Percentiles rank a stretch among this genome's conserved stretches.
These are phyloP conservation scores for Silurus aristotelis DNA, from an alignment of 2,797 vertebrate genomes.

Conservation along the genomic window DNA sequence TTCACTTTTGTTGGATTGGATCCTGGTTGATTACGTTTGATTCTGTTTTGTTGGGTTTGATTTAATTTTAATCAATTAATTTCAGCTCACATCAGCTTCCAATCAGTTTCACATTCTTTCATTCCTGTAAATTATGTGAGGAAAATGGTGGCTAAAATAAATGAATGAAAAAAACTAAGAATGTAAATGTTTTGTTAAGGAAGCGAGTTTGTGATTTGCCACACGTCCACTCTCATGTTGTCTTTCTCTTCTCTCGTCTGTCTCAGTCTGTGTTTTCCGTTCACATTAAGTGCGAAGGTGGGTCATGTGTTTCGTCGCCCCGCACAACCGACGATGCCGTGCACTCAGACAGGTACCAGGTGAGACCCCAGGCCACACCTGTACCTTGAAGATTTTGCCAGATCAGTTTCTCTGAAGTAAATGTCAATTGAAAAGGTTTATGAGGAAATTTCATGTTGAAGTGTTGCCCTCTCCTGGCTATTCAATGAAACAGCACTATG, in stretches of 20 bases:
- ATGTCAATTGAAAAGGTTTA: neutral
- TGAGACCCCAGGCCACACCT: conserved; percentile 63
- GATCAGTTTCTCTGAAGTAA: neutral
- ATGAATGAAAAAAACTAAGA: too few species aligned
- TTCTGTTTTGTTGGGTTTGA: neutral
- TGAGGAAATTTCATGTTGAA: neutral
- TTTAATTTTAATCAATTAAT: neutral
- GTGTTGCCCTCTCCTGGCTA: conserved; percentile 10
- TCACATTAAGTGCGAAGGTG: conserved; percentile 93
- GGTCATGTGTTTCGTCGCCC: conserved; percentile 84
- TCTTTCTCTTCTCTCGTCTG: conserved; percentile 44
- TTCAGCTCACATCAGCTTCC: neutral
- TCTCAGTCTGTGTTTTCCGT: conserved; percentile 86
- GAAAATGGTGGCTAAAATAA: neutral
- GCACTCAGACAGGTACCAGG: conserved; percentile 96
- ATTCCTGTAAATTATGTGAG: neutral
- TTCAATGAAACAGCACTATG: neutral
- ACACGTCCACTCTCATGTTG: neutral
- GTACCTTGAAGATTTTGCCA: neutral
- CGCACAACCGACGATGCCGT: conserved; percentile 86
- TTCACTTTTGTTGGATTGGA: neutral
- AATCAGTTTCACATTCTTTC: neutral
- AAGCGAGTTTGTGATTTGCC: neutral
- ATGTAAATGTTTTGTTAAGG: too few species aligned
- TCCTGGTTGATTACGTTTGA: neutral